phyloP scores from a whole-genome alignment of 2,797 vertebrate species.

The Bradypodion pumilum region DNA sequence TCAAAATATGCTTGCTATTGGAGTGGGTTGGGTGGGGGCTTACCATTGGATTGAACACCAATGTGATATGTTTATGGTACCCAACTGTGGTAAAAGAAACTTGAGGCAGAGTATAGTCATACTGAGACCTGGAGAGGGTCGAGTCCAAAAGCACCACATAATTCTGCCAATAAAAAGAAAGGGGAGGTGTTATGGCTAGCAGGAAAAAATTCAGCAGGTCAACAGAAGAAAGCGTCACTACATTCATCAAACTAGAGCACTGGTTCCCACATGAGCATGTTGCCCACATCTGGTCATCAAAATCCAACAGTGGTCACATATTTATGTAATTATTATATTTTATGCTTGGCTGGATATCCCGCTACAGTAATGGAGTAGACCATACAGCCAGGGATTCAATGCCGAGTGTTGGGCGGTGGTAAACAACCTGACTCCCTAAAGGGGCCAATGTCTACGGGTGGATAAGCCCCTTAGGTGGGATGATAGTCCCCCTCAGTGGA shows the following conservation, averaged over 20 bases:
- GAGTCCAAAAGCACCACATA: conserved; percentile 94
- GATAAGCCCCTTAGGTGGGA: too few relatives aligned
- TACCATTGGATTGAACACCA: conserved; percentile 92
- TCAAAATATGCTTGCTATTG: too few relatives aligned
- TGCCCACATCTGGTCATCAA: not conserved
- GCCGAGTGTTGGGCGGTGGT: too few relatives aligned
- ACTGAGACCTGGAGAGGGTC: conserved; percentile 90
- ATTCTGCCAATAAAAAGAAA: conserved; percentile 75
- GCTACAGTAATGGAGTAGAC: too few relatives aligned
- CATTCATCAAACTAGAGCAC: not conserved
- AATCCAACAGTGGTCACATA: not conserved
- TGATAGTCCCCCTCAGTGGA: too few relatives aligned
- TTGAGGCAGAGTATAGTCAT: conserved; percentile 91
- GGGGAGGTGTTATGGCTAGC: not conserved
- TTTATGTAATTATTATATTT: too few relatives aligned
- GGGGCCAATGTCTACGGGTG: too few relatives aligned
- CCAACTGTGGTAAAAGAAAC: conserved; percentile 91
- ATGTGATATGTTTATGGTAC: conserved; percentile 93
- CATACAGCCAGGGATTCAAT: too few relatives aligned
- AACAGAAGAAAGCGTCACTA: not conserved
- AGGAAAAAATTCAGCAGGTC: not conserved
- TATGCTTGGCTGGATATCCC: too few relatives aligned
- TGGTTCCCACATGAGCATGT: not conserved
- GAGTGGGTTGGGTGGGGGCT: too few relatives aligned
- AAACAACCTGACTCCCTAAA: too few relatives aligned